Conservation (phyloP, 2,113 vertebrate genomes). For the Chionis minor region DNA sequence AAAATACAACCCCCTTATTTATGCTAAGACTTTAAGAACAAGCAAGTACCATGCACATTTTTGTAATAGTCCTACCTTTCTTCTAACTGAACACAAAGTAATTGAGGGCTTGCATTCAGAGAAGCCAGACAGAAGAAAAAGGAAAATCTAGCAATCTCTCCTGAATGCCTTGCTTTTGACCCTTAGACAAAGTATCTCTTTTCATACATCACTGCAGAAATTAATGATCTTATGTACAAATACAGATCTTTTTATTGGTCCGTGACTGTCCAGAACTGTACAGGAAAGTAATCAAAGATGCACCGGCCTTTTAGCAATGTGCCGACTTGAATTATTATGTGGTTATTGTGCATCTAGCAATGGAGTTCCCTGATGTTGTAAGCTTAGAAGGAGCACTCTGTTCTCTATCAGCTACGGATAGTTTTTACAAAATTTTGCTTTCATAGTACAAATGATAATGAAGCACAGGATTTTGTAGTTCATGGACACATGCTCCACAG, state of each 20-base stretch:
- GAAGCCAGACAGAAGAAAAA: not conserved
- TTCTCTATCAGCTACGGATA: not conserved
- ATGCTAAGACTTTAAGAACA: not conserved
- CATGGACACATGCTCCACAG: not conserved
- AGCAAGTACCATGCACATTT: not conserved
- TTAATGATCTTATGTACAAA: not conserved
- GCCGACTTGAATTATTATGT: not conserved
- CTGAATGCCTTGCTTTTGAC: not conserved
- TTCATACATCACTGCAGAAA: not conserved
- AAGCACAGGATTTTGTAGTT: not conserved
- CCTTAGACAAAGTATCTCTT: not conserved
- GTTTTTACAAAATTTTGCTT: not conserved
- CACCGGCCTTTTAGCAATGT: not conserved
- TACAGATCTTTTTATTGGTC: not conserved
- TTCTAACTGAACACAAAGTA: not conserved
- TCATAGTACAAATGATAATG: not conserved
- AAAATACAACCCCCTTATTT: not conserved
- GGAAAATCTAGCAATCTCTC: not conserved
- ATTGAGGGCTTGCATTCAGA: not conserved
- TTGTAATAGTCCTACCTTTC: not conserved
- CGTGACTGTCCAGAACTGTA: not conserved
- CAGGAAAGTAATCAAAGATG: not conserved
- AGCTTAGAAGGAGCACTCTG: not conserved
- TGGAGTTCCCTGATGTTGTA: not conserved
- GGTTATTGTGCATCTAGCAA: not conserved